Percentiles rank a stretch among this genome's conserved stretches.
These are phyloP conservation scores for Ailurus styani DNA, from an alignment of 2,113 vertebrate species.

Conservation along the genomic window DNA sequence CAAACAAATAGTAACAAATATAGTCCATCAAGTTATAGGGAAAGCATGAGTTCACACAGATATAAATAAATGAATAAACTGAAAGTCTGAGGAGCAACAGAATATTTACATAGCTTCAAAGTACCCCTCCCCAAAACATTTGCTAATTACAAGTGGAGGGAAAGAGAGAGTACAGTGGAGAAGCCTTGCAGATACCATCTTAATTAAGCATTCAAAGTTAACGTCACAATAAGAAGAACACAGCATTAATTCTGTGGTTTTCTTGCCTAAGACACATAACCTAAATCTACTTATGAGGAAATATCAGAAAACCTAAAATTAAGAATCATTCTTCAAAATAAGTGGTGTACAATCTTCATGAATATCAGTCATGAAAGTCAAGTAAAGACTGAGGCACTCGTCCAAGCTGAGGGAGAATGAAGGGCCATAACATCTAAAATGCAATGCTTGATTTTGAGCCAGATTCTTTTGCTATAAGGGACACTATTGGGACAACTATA, in stretches of 20 bases:
- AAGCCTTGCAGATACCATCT: not conserved
- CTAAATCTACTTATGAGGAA: not conserved
- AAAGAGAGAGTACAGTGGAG: not conserved
- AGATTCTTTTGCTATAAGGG: constrained; percentile 1
- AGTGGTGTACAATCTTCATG: not conserved
- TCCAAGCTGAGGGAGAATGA: not conserved
- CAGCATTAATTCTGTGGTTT: not conserved
- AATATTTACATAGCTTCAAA: constrained; percentile 3
- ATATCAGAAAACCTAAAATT: not conserved
- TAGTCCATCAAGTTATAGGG: not conserved
- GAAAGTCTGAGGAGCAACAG: not conserved
- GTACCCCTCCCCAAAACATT: not conserved
- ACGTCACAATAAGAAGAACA: not conserved
- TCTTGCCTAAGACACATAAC: not conserved
- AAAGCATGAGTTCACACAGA: not conserved
- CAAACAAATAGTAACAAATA: not conserved
- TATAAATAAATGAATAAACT: not conserved
- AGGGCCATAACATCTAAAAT: not conserved
- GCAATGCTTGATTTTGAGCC: not conserved
- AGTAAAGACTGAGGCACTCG: not conserved
- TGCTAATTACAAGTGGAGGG: not conserved
- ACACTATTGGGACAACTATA: not conserved
- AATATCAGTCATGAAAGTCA: not conserved
- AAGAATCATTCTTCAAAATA: constrained; percentile 6
- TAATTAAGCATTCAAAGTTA: constrained; percentile 23